A percentile compares a stretch with the other conserved stretches of the same genome.
phyloP scores from a whole-genome alignment of 2,888 invertebrate genomes.

The Lingula anatina region DNA sequence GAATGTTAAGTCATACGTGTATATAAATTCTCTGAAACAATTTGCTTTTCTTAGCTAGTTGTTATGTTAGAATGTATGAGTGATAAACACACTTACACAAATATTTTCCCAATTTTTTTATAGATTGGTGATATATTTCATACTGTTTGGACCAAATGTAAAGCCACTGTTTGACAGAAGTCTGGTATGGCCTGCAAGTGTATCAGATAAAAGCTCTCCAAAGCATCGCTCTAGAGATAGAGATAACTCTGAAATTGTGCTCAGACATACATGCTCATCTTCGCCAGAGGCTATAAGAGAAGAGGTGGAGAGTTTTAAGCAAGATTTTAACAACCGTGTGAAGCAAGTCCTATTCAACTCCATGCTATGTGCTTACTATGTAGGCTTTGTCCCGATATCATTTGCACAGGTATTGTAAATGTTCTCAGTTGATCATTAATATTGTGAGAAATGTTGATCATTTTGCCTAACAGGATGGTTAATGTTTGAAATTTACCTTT shows the following conservation, averaged over 20 bases:
- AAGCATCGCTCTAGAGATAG: conserved; percentile 14
- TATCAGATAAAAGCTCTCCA: conserved; percentile 3
- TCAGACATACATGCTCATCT: conserved; percentile 50
- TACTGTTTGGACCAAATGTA: conserved; percentile 75
- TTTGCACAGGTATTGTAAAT: conserved; percentile 81
- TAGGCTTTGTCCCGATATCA: conserved; percentile 82
- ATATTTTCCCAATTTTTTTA: too few species aligned
- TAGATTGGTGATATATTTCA: conserved; percentile 50
- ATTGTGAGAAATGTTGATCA: too few species aligned
- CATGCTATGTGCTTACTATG: conserved; percentile 78
- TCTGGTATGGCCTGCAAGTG: conserved; percentile 30
- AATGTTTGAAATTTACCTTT: too few species aligned
- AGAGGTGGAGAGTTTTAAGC: conserved; percentile 78
- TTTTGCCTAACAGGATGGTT: too few species aligned
- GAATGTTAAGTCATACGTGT: too few species aligned
- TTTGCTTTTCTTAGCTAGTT: background rate
- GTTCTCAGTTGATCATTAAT: too few species aligned
- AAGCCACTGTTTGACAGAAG: conserved; percentile 68
- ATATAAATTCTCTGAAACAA: too few species aligned
- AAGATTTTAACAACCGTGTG: conserved; percentile 83
- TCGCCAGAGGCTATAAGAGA: conserved; percentile 59
- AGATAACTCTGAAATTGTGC: conserved; percentile 14
- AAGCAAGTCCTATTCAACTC: conserved; percentile 85
- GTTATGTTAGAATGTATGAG: background rate
- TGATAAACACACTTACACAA: too few species aligned